Conservation (phyloP, 2,797 vertebrate genomes). For the Loriculus beryllinus region DNA sequence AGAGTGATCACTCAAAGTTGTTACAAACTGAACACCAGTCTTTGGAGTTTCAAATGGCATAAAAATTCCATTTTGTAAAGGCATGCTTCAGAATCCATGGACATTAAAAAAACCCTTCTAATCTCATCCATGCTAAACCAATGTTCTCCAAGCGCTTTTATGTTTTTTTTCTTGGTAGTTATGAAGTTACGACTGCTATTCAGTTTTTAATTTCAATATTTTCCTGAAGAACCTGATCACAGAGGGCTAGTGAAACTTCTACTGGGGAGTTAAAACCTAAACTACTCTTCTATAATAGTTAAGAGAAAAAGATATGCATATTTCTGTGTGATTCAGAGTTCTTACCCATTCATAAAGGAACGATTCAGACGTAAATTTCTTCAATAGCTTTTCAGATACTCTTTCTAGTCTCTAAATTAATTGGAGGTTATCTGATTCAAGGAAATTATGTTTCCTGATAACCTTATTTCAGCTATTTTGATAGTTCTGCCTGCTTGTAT, state of each 20-base stretch:
- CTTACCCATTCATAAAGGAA: not conserved
- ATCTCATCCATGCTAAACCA: not conserved
- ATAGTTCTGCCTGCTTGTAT: not conserved
- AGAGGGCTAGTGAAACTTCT: not conserved
- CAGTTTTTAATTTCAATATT: not conserved
- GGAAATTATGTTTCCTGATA: not conserved
- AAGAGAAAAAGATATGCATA: not conserved
- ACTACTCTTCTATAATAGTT: not conserved
- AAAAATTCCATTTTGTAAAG: not conserved
- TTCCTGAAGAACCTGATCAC: not conserved
- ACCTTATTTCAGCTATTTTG: not conserved
- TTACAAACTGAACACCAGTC: not conserved
- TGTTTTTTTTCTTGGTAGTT: not conserved
- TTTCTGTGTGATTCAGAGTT: not conserved
- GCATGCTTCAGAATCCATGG: not conserved
- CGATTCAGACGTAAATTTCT: not conserved
- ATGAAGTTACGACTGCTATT: not conserved
- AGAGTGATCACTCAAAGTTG: not conserved
- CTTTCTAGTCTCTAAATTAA: not conserved
- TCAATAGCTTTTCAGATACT: not conserved
- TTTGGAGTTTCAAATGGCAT: not conserved
- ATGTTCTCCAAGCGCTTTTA: not conserved
- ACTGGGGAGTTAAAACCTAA: not conserved
- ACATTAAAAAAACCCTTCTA: not conserved
- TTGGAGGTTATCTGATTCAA: not conserved